phyloP scores from a whole-genome alignment of 2,888 invertebrate genomes.

The Epirrhoe tristata region DNA sequence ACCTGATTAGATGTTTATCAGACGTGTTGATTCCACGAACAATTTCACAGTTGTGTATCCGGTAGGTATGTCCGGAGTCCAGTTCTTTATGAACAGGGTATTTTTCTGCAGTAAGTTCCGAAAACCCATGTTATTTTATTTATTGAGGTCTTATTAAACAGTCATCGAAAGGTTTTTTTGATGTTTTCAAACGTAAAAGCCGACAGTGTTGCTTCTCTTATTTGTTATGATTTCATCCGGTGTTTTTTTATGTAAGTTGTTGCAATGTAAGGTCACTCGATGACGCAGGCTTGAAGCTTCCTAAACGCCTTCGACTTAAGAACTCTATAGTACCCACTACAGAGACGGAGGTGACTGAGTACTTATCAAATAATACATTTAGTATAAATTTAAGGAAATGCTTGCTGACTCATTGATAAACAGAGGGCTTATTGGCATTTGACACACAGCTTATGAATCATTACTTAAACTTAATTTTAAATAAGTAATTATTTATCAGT shows the following conservation, averaged over 20 bases:
- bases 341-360: neutral
- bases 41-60: constrained; percentile 24
- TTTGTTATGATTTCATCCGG: neutral
- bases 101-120: constrained; percentile 18
- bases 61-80: constrained; percentile 26
- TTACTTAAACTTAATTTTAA: neutral
- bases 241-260: neutral
- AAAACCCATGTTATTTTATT: constrained; percentile 12
- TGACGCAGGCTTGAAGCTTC: neutral
- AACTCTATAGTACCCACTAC: too few species aligned
- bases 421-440: neutral
- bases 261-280: neutral
- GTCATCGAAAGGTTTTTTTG: constrained; percentile 6
- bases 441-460: neutral
- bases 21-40: constrained; percentile 32
- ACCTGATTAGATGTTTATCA: constrained; percentile 35
- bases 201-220: neutral
- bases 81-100: constrained; percentile 2
- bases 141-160: neutral
- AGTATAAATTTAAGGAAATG: neutral
- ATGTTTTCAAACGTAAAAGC: neutral
- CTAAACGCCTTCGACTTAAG: neutral
- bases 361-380: neutral
- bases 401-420: neutral
- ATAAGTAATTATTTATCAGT: neutral